A percentile compares a stretch with the other conserved stretches of the same genome.
These are phyloP conservation scores for Thermophis baileyi DNA, from an alignment of 2,113 vertebrate genomes.

Conservation along the genomic window DNA sequence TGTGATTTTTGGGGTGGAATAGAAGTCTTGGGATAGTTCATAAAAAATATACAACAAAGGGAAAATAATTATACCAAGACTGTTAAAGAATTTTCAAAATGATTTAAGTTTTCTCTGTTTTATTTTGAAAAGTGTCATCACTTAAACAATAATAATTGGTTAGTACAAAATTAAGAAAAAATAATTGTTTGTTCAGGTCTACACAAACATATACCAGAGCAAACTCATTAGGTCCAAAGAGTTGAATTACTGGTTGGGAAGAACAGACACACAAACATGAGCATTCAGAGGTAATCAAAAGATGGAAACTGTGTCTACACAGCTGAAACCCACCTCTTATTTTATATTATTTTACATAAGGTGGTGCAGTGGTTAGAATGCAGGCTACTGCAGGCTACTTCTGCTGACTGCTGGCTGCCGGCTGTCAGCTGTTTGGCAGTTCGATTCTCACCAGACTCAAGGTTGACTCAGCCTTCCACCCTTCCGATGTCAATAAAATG, in stretches of 20 bases:
- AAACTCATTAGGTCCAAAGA: background rate
- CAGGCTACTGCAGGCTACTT: no score
- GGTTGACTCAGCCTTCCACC: no score
- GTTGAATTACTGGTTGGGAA: background rate
- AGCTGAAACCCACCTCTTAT: background rate
- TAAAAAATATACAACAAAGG: background rate
- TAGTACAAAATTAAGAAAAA: background rate
- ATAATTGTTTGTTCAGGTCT: background rate
- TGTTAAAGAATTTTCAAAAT: background rate
- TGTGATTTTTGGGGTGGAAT: background rate
- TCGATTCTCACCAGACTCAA: no score
- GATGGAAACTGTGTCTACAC: background rate
- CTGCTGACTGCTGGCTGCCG: no score
- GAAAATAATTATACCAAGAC: background rate
- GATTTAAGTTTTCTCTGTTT: background rate
- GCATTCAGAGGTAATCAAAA: background rate
- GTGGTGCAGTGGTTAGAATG: no score
- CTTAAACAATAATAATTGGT: background rate
- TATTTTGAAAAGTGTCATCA: background rate
- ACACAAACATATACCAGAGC: background rate
- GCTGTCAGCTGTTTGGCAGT: no score
- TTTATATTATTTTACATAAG: background rate
- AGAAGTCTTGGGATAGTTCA: background rate
- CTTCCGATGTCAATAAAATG: no score
- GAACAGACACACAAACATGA: background rate